These are phyloP conservation scores for Epistrophella euchroma DNA, from an alignment of 2,888 invertebrate species.

Conservation along the genomic window DNA sequence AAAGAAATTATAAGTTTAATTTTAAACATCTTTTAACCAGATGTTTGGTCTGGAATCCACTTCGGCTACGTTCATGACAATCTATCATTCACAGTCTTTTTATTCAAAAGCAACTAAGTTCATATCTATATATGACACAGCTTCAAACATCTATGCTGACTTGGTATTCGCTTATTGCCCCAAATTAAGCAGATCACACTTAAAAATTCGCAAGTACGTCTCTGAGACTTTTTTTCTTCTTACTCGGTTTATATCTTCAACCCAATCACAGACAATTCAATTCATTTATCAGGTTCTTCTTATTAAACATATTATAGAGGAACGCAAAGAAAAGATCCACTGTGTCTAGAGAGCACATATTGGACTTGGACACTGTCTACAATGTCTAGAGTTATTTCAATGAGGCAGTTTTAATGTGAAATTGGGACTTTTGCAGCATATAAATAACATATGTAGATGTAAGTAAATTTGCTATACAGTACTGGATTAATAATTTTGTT, in stretches of 20 bases:
- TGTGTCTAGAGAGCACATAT: conserved; percentile 40
- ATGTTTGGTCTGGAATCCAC: neutral
- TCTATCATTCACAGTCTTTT: neutral
- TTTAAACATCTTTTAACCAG: neutral
- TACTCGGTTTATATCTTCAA: neutral
- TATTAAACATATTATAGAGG: neutral
- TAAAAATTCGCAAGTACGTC: conserved; percentile 41
- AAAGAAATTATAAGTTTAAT: neutral
- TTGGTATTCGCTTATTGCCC: conserved; percentile 45
- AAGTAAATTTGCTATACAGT: neutral
- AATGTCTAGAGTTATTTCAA: conserved; percentile 13
- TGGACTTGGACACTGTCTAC: conserved; percentile 38
- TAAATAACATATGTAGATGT: neutral
- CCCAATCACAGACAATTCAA: conserved; percentile 60
- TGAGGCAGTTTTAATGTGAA: conserved; percentile 21
- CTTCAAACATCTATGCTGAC: neutral
- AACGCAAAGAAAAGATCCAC: conserved; percentile 29
- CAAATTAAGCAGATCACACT: conserved; percentile 57
- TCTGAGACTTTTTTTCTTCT: neutral
- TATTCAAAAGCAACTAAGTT: neutral
- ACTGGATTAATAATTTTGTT: too few species aligned
- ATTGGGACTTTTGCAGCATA: conserved; percentile 14
- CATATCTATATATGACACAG: neutral
- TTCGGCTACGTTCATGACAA: neutral
- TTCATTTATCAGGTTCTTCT: conserved; percentile 55